Base-by-base conservation (phyloP, 2,888 invertebrate genomes). In the Gisinianus flammeolus region DNA sequence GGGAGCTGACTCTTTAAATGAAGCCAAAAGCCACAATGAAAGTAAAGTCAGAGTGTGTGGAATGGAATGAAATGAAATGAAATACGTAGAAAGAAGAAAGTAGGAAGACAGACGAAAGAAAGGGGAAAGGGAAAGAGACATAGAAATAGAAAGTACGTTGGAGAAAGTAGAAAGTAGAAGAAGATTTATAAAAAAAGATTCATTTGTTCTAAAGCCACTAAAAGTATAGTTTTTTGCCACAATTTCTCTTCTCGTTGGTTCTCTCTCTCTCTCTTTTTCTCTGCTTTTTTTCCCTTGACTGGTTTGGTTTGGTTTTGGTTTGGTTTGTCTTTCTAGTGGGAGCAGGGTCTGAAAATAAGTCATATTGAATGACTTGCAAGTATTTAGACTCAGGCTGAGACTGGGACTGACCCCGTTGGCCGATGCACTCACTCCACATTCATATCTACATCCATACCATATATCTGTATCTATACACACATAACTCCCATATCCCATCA, bases 331-430 rank as follows among this genome's bases (percentile, higher is more conserved):
- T 56, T 22, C 52, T 12, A 4, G 56, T 56, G 56, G 10, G 8
- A 8, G 52, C 10, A 44, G 16, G 44, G 44, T 44, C 19, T 44
- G 44, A 19, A 35, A 68, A 68, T 68, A 68, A 68, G 68, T 68
- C 68, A 68, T 68, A 68, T 68, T 10, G 68, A 68, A 68, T 33
- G 68, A 68, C 68, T 68, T 68, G 68, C 19, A 68, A 68, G 68
- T 35, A 68, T 68, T 68, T 68, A 68, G 68, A 33, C 52, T 44
- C 52, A 8, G 8, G n/a, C n/a, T n/a, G n/a, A n/a, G 12, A 6
- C 16, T 44, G 44, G 19, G 44, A 44, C 44, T 68, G 68, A 68
- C 68, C 68, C 24, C 68, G 44, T 68, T 68, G 12, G n/a, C 67
- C 67, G 33, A 68, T 68, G 35, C 68, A 68, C 68, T 68, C 67